Evolutionary conservation across 2,113 vertebrate genomes (phyloP), one percentile per base, ranked within the genome.

Genomic region (Panthera uncia): DNA sequence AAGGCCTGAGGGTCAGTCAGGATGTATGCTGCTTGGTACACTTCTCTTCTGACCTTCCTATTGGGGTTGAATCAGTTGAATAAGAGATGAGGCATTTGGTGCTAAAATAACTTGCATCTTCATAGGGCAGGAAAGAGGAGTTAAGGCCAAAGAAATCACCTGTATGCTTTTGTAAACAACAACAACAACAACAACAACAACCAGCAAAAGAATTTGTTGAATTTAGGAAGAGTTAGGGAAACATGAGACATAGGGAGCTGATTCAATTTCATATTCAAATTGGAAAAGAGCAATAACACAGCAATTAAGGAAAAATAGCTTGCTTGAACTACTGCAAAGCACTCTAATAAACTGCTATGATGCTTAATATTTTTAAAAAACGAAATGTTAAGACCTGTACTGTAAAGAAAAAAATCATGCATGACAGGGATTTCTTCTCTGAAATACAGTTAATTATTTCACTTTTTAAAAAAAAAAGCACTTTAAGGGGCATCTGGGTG

Each of bases 231-330:
- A 88, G 23, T 57, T 74, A 74, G 33, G 9, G 19, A 71, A 80
- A 73, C 10, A 45, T 12, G n/a, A 83, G 41, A 82, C 94, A 92
- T 13, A 97, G 89, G 73, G 66, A 95, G 97, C 96, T 89, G 95
- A 98, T 96, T 87, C 18, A 90, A 57, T 69, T 80, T 95, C 31
- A 68, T 31, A 48, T 83, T 74, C 78, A 89, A 93, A 87, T n/a
- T 33, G 52, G 50, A 50, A 78, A 91, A 86, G 0, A 80, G 69
- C 29, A 61, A 7, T 16, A 57, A 55, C 12, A 91, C 7, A 48
- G 23, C 76, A 76, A 66, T 84, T 84, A 57, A 66, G 63, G 48
- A 33, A 74, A 87, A 87, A 79, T 14, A 38, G 31, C 13, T 92
- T 96, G 66, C 36, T 66, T 50, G 31, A 15, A 41, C 23, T 33